phyloP scores from a whole-genome alignment of 2,888 invertebrate genomes.

The Pristionchus fissidentatus region DNA sequence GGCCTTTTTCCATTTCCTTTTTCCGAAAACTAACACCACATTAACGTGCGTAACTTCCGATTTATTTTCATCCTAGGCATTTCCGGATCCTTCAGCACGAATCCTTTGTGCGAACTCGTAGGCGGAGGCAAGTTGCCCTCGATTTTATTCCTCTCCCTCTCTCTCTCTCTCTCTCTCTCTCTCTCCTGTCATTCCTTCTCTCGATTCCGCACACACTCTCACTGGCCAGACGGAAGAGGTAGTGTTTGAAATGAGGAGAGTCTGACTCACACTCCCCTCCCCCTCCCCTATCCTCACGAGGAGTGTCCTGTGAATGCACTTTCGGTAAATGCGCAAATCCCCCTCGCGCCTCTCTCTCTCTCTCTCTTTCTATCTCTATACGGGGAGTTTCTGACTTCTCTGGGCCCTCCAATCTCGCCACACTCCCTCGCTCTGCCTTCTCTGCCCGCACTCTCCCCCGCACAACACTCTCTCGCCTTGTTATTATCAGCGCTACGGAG shows the following conservation, averaged over 20 bases:
- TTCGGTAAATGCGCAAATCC: not conserved
- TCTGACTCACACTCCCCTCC: not conserved
- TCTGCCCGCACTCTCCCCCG: not conserved
- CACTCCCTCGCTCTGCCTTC: not conserved
- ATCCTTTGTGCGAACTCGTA: too few relatives aligned
- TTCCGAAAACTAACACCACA: too few relatives aligned
- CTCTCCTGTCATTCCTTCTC: not conserved
- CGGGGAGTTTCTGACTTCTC: too few relatives aligned
- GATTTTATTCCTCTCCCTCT: slow-evolving; percentile 24
- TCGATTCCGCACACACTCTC: not conserved
- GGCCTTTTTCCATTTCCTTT: too few relatives aligned
- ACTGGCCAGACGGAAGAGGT: slow-evolving; percentile 2
- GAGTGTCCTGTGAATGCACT: slow-evolving; percentile 7
- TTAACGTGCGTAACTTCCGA: too few relatives aligned
- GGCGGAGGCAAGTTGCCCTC: not conserved
- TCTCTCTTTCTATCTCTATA: slow-evolving; percentile 32
- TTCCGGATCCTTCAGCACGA: too few relatives aligned
- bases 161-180: slow-evolving; percentile 5
- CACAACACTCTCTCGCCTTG: too few relatives aligned
- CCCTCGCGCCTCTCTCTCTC: slow-evolving; percentile 21
- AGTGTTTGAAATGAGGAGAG: not conserved
- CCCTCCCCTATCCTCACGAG: not conserved
- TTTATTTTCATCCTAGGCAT: too few relatives aligned
- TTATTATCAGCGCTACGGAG: not conserved
- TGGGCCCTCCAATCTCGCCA: not conserved